Base-by-base conservation (phyloP, 2,888 invertebrate genomes). In the Oxyteleia sp. region DNA sequence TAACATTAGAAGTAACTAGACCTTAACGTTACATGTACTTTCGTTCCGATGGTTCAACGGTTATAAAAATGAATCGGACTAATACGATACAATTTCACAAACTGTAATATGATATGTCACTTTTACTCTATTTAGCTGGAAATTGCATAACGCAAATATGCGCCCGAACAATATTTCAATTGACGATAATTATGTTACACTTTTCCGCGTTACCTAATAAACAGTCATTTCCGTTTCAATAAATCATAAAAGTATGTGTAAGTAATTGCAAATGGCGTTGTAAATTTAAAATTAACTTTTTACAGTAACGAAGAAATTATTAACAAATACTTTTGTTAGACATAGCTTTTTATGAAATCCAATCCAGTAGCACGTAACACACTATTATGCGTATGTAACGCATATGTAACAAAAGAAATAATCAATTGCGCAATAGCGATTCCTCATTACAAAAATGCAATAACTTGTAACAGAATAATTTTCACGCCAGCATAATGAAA, bases 141-240 rank as follows among this genome's bases (percentile, higher is more conserved):
- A 51, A 66, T 68, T 68, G 29, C 35, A 38, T 29, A 71, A 49
- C 4, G 11, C 3, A 29, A 13, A 26, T 23, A 29, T 13, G 26
- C 29, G 35, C n/a, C 10, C 10, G 53, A 38, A 16, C n/a, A 18
- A 47, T 71, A 71, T 59, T 49, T 47, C 29, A 38, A n/a, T 71
- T n/a, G 43, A 23, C 16, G 49, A 69, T 49, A 43, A 26, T 45
- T 26, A 35, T 15, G 47, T 45, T 38, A 8, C 7, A 10, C 35
- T 64, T 69, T 55, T 68, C 43, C 55, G 20, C 38, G n/a, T 68
- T 68, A 68, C 55, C 32, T 18, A 68, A 68, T 18, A 29, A 53
- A 18, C n/a, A 13, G 20, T 0, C 0, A 10, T 49, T 49, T 64
- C 35, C 64, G 64, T 35, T 64, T 49, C 18, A 49, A 49, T 64